phyloP scores from a whole-genome alignment of 2,888 invertebrate species.

The Cordilura impudica region DNA sequence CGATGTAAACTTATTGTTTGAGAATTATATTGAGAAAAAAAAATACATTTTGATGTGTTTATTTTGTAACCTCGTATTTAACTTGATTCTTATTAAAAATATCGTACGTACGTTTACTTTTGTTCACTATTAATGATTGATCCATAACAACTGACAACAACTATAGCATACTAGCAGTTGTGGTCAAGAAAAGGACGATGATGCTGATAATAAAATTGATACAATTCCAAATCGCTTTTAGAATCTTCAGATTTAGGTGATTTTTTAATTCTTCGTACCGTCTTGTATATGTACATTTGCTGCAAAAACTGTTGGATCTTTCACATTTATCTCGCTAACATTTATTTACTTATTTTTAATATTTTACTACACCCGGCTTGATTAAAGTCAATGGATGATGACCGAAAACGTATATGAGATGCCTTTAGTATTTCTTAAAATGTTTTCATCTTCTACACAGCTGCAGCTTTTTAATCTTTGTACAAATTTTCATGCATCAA shows the following conservation, averaged over 20 bases:
- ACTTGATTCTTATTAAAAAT: neutral
- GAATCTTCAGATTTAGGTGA: constrained; percentile 21
- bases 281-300: constrained; percentile 14
- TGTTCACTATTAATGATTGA: neutral
- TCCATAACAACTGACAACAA: neutral
- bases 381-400: too few species aligned
- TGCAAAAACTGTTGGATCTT: neutral
- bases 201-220: constrained; percentile 72
- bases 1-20: constrained; percentile 11
- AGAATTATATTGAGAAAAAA: constrained; percentile 18
- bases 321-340: too few species aligned
- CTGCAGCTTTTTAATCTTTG: too few species aligned
- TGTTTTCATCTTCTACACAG: too few species aligned
- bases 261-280: neutral
- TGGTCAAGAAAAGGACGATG: constrained; percentile 76
- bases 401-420: too few species aligned
- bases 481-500: too few species aligned
- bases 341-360: too few species aligned
- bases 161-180: constrained; percentile 55
- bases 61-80: neutral
- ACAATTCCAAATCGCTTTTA: constrained; percentile 73
- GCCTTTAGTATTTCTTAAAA: too few species aligned
- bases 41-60: too few species aligned
- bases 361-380: too few species aligned
- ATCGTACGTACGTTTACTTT: neutral